A percentile compares a stretch with the other conserved stretches of the same genome.
Evolutionary conservation across 2,113 vertebrate species (phyloP).

Genomic region (Microtus montanus): DNA sequence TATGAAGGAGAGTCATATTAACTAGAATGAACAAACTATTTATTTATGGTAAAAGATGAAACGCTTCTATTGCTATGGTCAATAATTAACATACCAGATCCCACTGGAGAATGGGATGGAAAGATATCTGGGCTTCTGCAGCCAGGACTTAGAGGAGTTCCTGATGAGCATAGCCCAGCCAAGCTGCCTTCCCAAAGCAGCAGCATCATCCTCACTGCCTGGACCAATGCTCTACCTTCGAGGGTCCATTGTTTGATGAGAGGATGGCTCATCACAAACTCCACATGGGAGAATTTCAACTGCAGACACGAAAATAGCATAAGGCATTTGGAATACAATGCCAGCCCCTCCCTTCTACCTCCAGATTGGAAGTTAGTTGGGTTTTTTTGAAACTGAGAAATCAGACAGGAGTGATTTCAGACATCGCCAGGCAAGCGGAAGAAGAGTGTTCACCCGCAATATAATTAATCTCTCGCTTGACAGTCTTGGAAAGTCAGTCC

Average conservation of each 20-base stretch:
- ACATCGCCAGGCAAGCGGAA: not conserved
- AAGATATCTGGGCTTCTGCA: not conserved
- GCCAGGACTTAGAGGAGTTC: not conserved
- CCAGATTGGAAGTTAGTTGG: fast-evolving
- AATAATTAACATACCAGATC: not conserved
- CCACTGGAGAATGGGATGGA: not conserved
- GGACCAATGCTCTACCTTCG: fast-evolving
- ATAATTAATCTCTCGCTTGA: not conserved
- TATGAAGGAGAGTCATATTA: not conserved
- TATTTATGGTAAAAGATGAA: not conserved
- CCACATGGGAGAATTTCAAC: not conserved
- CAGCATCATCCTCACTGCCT: fast-evolving
- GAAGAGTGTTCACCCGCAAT: too few relatives aligned
- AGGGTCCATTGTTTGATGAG: not conserved
- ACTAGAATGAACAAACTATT: not conserved
- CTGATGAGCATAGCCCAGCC: too few relatives aligned
- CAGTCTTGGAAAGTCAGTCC: not conserved
- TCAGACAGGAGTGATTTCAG: not conserved
- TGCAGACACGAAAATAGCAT: not conserved
- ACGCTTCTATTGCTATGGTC: not conserved
- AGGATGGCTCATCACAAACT: not conserved
- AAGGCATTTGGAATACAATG: not conserved
- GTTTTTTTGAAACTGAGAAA: not conserved
- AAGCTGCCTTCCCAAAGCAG: not conserved
- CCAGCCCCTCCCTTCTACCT: fast-evolving